Percentiles rank a stretch among this genome's conserved stretches.
These are phyloP conservation scores for Dasyprocta punctata DNA, from an alignment of 2,113 vertebrate genomes.

Conservation along the genomic window DNA sequence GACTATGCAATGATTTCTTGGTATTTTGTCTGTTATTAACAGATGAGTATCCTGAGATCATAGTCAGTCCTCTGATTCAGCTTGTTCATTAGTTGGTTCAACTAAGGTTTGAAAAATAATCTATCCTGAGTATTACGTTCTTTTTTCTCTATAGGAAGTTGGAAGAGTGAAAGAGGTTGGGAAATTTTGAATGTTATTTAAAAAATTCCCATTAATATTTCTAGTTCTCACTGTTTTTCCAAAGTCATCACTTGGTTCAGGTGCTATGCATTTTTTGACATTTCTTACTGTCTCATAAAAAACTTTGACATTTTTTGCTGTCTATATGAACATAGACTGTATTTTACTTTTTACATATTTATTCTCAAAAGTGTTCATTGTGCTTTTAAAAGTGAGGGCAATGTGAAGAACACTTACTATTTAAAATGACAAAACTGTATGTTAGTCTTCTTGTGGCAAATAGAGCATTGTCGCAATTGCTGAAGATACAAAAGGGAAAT, in stretches of 20 bases:
- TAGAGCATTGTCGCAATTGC: background rate
- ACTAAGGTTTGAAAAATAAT: slow-evolving; percentile 18
- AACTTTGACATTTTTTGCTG: background rate
- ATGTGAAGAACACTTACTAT: background rate
- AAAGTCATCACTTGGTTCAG: background rate
- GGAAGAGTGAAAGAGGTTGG: background rate
- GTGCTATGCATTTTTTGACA: background rate
- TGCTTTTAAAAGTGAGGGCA: slow-evolving; percentile 17
- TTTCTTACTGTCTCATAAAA: background rate
- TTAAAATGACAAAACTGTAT: background rate
- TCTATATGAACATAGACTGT: background rate
- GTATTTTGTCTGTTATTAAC: background rate
- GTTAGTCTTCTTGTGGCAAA: background rate
- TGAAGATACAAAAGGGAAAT: background rate
- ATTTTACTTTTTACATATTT: background rate
- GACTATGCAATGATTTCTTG: background rate
- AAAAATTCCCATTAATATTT: background rate
- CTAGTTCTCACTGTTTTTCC: background rate
- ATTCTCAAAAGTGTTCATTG: slow-evolving; percentile 29
- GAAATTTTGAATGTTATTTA: background rate
- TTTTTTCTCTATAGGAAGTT: slow-evolving; percentile 7
- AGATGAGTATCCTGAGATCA: background rate
- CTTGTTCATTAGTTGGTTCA: background rate
- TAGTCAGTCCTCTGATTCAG: background rate
- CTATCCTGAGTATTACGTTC: background rate